A percentile compares a stretch with the other conserved stretches of the same genome.
Evolutionary conservation across 2,797 vertebrate genomes (phyloP).

Genomic region (Rhabdophis nuchalis): DNA sequence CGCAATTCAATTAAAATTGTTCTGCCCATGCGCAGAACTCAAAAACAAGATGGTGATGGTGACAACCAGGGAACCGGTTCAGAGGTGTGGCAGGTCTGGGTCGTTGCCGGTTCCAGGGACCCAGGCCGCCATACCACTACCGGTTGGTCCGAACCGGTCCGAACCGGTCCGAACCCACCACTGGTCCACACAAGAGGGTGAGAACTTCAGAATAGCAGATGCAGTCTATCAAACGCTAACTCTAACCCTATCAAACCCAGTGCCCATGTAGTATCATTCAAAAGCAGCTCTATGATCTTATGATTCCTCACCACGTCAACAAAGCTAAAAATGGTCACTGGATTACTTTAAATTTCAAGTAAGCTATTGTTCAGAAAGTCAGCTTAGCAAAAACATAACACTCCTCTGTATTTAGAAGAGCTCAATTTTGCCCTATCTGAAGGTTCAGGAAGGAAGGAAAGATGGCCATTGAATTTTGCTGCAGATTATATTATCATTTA

Average conservation of each 20-base stretch:
- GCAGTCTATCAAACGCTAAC: neutral
- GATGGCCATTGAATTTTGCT: neutral
- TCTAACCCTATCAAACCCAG: neutral
- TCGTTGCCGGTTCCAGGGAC: too few species aligned
- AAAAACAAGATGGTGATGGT: too few species aligned
- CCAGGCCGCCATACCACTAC: too few species aligned
- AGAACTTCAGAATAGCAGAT: neutral
- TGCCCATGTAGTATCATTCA: neutral
- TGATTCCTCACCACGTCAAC: neutral
- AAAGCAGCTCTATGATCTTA: neutral
- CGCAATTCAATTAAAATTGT: too few species aligned
- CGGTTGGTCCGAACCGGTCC: too few species aligned
- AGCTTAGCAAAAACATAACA: neutral
- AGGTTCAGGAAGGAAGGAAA: neutral
- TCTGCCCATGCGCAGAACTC: too few species aligned
- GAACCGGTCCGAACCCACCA: too few species aligned
- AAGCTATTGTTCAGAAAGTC: neutral
- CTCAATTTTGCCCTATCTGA: neutral
- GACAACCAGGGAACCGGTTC: too few species aligned
- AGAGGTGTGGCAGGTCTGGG: too few species aligned
- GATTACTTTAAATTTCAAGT: neutral
- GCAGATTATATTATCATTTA: conserved; percentile 8
- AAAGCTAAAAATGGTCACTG: neutral
- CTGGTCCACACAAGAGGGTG: neutral
- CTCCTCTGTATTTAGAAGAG: neutral